Percentiles rank a stretch among this genome's conserved stretches.
Conservation (phyloP, 37 sponge, comb jelly and placozoan species). For the Beroe ovata region DNA sequence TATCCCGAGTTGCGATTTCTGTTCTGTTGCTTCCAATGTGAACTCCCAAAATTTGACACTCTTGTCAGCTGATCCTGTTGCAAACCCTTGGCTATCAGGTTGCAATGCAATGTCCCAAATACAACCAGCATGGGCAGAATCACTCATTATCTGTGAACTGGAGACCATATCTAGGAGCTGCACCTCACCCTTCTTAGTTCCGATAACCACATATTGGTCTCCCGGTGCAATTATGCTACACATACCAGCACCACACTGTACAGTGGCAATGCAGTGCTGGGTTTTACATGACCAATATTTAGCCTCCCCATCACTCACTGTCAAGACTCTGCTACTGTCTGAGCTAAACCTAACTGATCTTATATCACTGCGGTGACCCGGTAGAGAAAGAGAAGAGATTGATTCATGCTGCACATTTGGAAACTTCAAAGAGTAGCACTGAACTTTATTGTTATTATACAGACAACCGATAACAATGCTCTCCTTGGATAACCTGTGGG, state of each 20-base stretch:
- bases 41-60: constrained; percentile 95
- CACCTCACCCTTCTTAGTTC: constrained; percentile 85
- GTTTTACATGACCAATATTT: constrained; percentile 78
- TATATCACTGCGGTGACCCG: constrained; percentile 31
- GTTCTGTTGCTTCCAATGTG: constrained; percentile 72
- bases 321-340: constrained; percentile 75
- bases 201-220: constrained; percentile 80
- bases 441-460: constrained; percentile 48
- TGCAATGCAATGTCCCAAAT: constrained; percentile 80
- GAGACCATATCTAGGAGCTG: constrained; percentile 81
- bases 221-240: constrained; percentile 84
- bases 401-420: not conserved
- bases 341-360: constrained; percentile 81
- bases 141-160: constrained; percentile 70
- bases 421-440: not conserved
- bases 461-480: not conserved
- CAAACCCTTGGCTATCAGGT: constrained; percentile 84
- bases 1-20: constrained; percentile 71
- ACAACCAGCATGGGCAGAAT: constrained; percentile 75
- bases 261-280: constrained; percentile 77
- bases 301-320: constrained; percentile 73
- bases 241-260: constrained; percentile 79
- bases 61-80: constrained; percentile 86
- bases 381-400: not conserved
- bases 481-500: not conserved